These are phyloP conservation scores for Drosophila pseudoananassae DNA, from an alignment of 1,140 invertebrate species.

Conservation along the genomic window DNA sequence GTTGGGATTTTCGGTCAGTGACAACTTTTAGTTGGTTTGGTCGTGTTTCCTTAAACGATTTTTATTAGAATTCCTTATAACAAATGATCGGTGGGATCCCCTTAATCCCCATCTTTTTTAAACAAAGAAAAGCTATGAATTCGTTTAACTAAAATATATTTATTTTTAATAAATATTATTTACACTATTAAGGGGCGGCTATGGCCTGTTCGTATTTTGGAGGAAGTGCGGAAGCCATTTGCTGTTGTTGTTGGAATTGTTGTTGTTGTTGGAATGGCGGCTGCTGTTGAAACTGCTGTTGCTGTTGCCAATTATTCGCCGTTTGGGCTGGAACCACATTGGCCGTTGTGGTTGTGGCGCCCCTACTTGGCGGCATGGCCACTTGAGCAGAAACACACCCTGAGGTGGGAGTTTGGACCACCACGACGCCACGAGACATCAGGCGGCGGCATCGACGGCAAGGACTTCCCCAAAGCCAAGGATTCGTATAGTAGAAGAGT, in stretches of 20 bases:
- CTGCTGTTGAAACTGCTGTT: not conserved
- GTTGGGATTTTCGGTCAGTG: slow-evolving; percentile 51
- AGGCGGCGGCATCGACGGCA: slow-evolving; percentile 60
- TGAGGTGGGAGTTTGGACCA: not conserved
- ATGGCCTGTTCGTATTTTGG: slow-evolving; percentile 47
- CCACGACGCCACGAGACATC: slow-evolving; percentile 43
- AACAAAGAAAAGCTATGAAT: not conserved
- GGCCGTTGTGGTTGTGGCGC: slow-evolving; percentile 26
- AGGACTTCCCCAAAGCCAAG: slow-evolving; percentile 53
- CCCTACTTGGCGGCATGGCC: slow-evolving; percentile 11
- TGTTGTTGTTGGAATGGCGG: slow-evolving; percentile 9
- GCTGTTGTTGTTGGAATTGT: not conserved
- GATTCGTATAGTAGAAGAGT: slow-evolving; percentile 21
- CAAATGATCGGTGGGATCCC: not conserved
- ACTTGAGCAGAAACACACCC: slow-evolving; percentile 4
- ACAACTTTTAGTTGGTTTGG: slow-evolving; percentile 40
- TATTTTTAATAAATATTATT: not conserved
- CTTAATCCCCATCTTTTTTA: no score
- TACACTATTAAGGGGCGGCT: slow-evolving; percentile 14
- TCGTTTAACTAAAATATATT: slow-evolving; percentile 7
- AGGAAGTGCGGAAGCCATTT: slow-evolving; percentile 23
- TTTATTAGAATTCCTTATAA: slow-evolving; percentile 7
- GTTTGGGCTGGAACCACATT: slow-evolving; percentile 41
- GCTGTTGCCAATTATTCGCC: slow-evolving; percentile 29
- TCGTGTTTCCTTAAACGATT: slow-evolving; percentile 25